Conservation (phyloP, 2,113 vertebrate genomes). For the Indri indri region DNA sequence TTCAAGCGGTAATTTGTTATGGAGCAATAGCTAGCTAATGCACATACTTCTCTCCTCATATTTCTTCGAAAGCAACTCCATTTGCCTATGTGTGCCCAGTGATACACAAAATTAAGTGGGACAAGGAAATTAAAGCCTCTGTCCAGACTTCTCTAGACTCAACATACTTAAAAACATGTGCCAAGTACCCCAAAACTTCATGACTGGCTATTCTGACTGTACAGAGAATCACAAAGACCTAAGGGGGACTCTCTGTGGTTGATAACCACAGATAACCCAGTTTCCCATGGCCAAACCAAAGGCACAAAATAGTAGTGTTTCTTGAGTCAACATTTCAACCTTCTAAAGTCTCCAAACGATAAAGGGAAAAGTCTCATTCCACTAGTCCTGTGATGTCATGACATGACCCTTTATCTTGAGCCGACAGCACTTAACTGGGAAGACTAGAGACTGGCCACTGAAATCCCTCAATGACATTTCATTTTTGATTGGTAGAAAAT, state of each 20-base stretch:
- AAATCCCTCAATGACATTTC: not conserved
- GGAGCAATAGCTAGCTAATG: not conserved
- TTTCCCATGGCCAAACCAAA: not conserved
- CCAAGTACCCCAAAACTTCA: not conserved
- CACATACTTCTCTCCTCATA: not conserved
- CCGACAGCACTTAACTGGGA: not conserved
- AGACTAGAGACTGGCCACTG: not conserved
- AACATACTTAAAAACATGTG: not conserved
- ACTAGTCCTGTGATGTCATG: not conserved
- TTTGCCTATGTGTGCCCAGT: not conserved
- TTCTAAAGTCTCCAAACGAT: not conserved
- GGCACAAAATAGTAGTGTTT: not conserved
- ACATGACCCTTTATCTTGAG: not conserved
- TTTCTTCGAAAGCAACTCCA: not conserved
- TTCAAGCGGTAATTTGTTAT: not conserved
- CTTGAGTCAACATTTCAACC: not conserved
- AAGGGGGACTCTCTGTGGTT: not conserved
- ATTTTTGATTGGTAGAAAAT: not conserved
- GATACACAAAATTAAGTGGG: not conserved
- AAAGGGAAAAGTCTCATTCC: not conserved
- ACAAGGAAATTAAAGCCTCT: not conserved
- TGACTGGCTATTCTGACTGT: not conserved
- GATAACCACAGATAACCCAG: not conserved
- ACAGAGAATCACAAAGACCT: not conserved
- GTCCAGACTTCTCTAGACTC: not conserved